Percentiles rank a stretch among this genome's conserved stretches.
Evolutionary conservation across 2,113 vertebrate genomes (phyloP).

Genomic region (Muscicapa adusta): DNA sequence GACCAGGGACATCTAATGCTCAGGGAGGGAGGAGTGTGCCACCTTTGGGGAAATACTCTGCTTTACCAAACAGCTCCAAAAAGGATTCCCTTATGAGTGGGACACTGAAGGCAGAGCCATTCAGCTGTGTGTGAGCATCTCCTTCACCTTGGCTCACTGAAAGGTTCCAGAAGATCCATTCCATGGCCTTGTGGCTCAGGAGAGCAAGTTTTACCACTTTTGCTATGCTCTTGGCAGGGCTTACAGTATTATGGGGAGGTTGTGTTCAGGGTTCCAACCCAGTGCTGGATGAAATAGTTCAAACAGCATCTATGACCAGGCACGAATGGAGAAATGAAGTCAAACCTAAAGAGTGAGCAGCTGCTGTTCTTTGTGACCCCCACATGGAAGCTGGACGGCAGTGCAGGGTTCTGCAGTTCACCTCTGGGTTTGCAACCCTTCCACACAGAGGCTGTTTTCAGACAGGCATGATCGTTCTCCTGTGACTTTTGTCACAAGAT

Average conservation of each 20-base stretch:
- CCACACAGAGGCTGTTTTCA: not conserved
- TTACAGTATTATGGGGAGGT: not conserved
- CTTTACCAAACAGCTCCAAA: not conserved
- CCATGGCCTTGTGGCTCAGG: not conserved
- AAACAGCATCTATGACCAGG: not conserved
- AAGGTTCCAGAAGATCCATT: not conserved
- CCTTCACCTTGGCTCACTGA: not conserved
- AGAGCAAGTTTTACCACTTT: not conserved
- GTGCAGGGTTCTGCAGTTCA: accelerated
- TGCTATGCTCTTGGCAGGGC: not conserved
- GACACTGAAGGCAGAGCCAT: not conserved
- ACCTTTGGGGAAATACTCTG: not conserved
- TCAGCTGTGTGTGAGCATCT: not conserved
- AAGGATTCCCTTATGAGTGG: not conserved
- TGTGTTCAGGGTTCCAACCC: not conserved
- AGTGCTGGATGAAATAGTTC: not conserved
- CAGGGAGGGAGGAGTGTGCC: not conserved
- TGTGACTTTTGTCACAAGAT: not conserved
- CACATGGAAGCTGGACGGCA: not conserved
- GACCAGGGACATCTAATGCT: not conserved
- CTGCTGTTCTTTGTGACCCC: not conserved
- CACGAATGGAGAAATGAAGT: not conserved
- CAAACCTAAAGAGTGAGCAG: not conserved
- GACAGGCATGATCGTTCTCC: not conserved
- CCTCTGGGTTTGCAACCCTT: not conserved